Conservation (phyloP, 2,888 invertebrate genomes). For the Candidula unifasciata region DNA sequence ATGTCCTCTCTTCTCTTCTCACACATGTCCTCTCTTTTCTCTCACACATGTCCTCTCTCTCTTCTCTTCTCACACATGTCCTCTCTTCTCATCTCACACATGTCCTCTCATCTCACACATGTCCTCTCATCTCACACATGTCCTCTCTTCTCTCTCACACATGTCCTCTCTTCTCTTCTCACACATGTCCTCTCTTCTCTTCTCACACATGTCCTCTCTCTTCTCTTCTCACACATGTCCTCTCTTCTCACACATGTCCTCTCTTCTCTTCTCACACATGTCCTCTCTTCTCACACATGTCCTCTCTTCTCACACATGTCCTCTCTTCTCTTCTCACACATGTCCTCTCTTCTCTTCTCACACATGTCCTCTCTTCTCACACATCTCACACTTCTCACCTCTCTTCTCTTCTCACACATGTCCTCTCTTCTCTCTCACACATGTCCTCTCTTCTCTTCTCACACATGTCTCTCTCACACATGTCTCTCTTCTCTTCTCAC, state of each 20-base stretch:
- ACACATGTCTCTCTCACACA: no score
- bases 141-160: neutral
- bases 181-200: no score
- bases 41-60: neutral
- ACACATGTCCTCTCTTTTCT: neutral
- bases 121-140: neutral
- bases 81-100: neutral
- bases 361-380: no score
- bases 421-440: no score
- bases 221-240: no score
- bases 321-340: neutral
- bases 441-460: no score
- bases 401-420: no score
- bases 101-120: neutral
- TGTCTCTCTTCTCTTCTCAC: neutral
- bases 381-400: no score
- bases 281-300: neutral
- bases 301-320: neutral
- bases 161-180: neutral
- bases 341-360: neutral
- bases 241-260: no score
- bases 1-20: neutral
- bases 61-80: no score
- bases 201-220: no score
- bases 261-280: no score